Conservation (phyloP, 2,113 vertebrate genomes). For the Crotalus tigris region DNA sequence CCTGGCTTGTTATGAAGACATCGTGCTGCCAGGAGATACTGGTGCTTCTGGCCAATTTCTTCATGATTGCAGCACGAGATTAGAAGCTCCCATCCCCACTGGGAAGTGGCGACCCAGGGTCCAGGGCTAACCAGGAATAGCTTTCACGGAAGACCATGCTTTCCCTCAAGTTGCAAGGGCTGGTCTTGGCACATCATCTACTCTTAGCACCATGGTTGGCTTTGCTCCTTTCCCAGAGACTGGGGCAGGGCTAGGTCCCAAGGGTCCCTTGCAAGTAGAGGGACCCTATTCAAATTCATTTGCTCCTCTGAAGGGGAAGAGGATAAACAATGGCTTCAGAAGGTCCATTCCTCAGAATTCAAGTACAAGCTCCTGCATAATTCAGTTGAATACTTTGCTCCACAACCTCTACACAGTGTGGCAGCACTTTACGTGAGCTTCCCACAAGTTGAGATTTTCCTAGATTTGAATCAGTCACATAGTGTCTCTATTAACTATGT, state of each 20-base stretch:
- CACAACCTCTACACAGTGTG: neutral
- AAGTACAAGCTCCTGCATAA: conserved; percentile 2
- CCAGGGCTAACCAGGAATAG: neutral
- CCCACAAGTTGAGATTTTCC: neutral
- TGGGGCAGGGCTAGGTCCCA: conserved; percentile 36
- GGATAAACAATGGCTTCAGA: neutral
- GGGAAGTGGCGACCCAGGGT: neutral
- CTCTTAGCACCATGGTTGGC: conserved; percentile 17
- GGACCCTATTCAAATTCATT: neutral
- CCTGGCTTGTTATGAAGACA: neutral
- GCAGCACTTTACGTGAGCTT: neutral
- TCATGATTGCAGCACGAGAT: conserved; percentile 5
- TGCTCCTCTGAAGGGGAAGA: neutral
- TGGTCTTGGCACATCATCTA: neutral
- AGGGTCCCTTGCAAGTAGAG: conserved; percentile 17
- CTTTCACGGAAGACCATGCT: neutral
- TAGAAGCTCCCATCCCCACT: conserved; percentile 5
- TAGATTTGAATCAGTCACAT: neutral
- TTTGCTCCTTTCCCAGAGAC: neutral
- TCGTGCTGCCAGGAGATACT: neutral
- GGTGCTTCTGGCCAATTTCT: neutral
- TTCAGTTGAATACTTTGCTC: neutral
- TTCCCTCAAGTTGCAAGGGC: neutral
- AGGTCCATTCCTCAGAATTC: neutral
- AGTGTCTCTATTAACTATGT: neutral